A percentile compares a stretch with the other conserved stretches of the same genome.
These are phyloP conservation scores for Myiotriccus ornatus DNA, from an alignment of 2,797 vertebrate genomes.

Conservation along the genomic window DNA sequence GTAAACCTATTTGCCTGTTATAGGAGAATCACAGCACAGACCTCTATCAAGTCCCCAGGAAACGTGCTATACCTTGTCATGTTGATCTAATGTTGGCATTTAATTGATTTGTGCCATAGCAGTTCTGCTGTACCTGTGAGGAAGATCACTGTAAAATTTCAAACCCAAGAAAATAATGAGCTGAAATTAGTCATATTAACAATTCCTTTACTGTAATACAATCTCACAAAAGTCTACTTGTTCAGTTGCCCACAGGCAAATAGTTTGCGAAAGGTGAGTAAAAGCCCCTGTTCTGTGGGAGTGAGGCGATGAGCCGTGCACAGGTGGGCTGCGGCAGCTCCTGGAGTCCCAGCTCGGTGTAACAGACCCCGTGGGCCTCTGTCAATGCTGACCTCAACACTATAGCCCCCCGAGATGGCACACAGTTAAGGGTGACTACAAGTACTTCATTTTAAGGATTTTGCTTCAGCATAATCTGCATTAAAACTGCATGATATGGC, in stretches of 20 bases:
- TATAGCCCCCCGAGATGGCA: neutral
- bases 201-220: neutral
- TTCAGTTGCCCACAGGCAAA: constrained; percentile 5
- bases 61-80: neutral
- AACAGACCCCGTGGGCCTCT: neutral
- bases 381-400: neutral
- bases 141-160: neutral
- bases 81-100: neutral
- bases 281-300: neutral
- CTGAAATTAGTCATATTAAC: neutral
- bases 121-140: neutral
- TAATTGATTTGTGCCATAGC: neutral
- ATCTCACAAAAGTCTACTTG: neutral
- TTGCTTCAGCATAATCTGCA: neutral
- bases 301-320: fast-evolving
- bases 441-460: neutral
- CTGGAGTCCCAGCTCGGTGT: neutral
- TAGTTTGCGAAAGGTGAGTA: neutral
- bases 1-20: neutral
- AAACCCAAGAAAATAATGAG: neutral
- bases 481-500: fast-evolving
- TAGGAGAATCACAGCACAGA: neutral
- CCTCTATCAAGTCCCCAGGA: neutral
- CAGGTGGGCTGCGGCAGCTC: neutral
- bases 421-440: fast-evolving